A percentile compares a stretch with the other conserved stretches of the same genome.
Conservation (phyloP, 53 echinoderm and acorn worm species). For the Pentamera pediparva region DNA sequence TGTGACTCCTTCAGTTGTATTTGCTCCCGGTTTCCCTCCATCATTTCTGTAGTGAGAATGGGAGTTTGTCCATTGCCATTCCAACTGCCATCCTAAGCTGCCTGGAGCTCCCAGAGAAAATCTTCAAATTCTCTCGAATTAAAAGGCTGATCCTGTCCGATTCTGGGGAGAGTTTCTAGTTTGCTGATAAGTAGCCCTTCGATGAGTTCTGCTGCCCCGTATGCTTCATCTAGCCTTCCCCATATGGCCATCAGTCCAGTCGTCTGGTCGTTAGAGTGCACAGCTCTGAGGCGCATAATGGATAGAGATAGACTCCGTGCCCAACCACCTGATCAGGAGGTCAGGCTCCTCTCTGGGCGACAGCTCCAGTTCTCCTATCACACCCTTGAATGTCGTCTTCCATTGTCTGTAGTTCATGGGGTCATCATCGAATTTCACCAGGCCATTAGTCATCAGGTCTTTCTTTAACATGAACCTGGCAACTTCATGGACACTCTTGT, state of each 20-base stretch:
- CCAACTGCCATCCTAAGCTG: constrained; percentile 24
- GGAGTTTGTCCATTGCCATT: constrained; percentile 42
- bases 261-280: constrained; percentile 16
- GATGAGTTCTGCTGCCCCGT: constrained; percentile 41
- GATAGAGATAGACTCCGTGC: constrained; percentile 1
- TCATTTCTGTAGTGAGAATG: constrained; percentile 32
- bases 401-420: constrained; percentile 18
- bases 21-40: constrained; percentile 26
- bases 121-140: constrained; percentile 20
- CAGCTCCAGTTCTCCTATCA: constrained; percentile 20
- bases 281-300: constrained; percentile 13
- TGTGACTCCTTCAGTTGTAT: constrained; percentile 24
- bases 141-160: background rate
- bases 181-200: constrained; percentile 23
- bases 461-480: background rate
- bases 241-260: constrained; percentile 26
- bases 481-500: background rate
- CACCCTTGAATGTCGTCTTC: constrained; percentile 27
- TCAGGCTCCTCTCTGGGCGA: constrained; percentile 31
- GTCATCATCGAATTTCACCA: constrained; percentile 26
- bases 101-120: constrained; percentile 29
- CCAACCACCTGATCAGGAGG: constrained; percentile 38
- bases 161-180: background rate
- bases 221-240: constrained; percentile 37
- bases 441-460: constrained; percentile 15